Conservation (phyloP, 2,888 invertebrate species). For the Nasonia oneida region DNA sequence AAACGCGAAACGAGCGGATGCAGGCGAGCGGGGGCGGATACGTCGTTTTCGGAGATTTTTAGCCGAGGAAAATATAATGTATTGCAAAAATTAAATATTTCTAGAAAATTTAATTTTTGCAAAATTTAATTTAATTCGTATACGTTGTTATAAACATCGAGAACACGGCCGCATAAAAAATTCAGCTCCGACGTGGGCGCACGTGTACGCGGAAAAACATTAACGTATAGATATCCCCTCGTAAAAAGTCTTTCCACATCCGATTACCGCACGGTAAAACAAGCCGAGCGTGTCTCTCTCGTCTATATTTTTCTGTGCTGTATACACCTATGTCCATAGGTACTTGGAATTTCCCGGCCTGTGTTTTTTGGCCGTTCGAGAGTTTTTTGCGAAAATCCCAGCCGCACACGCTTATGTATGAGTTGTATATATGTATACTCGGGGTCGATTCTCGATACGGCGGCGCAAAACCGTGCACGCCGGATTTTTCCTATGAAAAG, state of each 20-base stretch:
- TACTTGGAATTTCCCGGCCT: not conserved
- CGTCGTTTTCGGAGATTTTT: no score
- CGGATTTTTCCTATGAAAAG: slow-evolving; percentile 50
- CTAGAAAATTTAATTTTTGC: not conserved
- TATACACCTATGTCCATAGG: no score
- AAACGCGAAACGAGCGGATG: not conserved
- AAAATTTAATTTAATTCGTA: not conserved
- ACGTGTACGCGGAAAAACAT: not conserved
- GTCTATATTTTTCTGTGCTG: not conserved
- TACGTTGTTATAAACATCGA: not conserved
- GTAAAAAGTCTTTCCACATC: slow-evolving; percentile 31
- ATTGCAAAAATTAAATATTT: no score
- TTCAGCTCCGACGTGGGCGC: not conserved
- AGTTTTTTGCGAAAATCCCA: slow-evolving; percentile 34
- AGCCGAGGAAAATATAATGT: no score
- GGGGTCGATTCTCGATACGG: slow-evolving; percentile 26
- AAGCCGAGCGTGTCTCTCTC: not conserved
- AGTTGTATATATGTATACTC: slow-evolving; percentile 34
- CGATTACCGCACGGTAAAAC: slow-evolving; percentile 32
- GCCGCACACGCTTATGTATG: not conserved
- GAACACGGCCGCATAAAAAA: no score
- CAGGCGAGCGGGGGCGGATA: not conserved
- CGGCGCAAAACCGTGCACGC: not conserved
- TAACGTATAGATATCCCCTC: not conserved
- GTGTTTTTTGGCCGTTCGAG: not conserved